Evolutionary conservation across 2,888 invertebrate species (phyloP), one percentile per base, ranked within the genome.

Genomic region (Drosophila peninsularis): DNA sequence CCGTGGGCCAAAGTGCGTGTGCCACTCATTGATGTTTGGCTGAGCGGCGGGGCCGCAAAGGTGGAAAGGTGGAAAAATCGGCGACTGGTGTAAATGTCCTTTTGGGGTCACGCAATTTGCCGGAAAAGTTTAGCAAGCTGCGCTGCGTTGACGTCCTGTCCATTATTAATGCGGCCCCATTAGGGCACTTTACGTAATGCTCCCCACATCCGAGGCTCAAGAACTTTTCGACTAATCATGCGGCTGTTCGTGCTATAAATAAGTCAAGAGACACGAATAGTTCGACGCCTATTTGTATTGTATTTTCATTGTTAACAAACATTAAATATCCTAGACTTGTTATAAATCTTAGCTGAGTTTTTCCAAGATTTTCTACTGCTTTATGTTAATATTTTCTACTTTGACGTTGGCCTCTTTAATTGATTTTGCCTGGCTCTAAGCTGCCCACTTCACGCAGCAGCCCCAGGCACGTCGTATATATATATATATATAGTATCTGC

Each of bases 81-180:
- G 60, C 36, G 80, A 64, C 86, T 82, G 78, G 70, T 82, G 83
- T 63, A 66, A 88, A 72, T 80, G 83, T 67, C 86, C 56, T 66
- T 55, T 39, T 6, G 52, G 55, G 66, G 67, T 79, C 77, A 68
- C 77, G 72, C 71, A 72, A 77, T 73, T 77, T 71, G 44, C 57
- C 50, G 36, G 52, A 32, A 64, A 80, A 73, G 67, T 71, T 80
- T 39, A 69, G 63, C 19, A 71, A 71, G 57, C 55, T 71, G 24
- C n/a, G 19, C 14, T 67, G 34, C 14, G 52, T 50, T 68, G 37
- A 57, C 50, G 55, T 44, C 50, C 47, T 42, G 53, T 52, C 53
- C 45, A 49, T 61, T 60, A 39, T 37, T 75, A 56, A 32, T 66
- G 52, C 34, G 53, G 42, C 36, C 24, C 44, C 52, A 47, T 44